phyloP scores from a whole-genome alignment of 2,113 vertebrate species.

The Protobothrops flavoviridis region DNA sequence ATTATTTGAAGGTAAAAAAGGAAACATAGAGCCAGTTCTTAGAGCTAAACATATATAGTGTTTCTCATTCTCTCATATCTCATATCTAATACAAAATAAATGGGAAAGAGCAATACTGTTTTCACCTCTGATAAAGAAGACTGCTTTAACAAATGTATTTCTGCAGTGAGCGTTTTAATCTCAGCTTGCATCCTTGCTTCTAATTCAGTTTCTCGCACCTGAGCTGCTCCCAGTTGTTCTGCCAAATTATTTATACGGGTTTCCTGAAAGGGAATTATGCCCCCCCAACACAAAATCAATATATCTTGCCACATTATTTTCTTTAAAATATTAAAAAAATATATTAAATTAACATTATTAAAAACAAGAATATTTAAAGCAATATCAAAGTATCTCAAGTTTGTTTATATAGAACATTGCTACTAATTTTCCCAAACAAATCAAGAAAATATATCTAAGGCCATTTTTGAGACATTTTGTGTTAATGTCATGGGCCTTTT shows the following conservation, averaged over 20 bases:
- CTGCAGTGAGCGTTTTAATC: slow-evolving; percentile 69
- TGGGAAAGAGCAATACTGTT: background rate
- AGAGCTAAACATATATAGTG: background rate
- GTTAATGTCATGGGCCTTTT: background rate
- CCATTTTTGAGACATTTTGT: background rate
- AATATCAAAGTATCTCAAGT: background rate
- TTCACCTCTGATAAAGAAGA: slow-evolving; percentile 57
- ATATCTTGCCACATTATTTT: background rate
- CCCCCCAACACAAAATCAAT: slow-evolving; percentile 11
- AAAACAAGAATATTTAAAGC: background rate
- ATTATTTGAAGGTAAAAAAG: background rate
- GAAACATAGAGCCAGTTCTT: background rate
- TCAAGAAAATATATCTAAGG: background rate
- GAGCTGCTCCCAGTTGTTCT: slow-evolving; percentile 71
- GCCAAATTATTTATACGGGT: slow-evolving; percentile 63
- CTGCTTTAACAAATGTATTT: slow-evolving; percentile 61
- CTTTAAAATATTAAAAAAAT: background rate
- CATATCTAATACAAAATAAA: background rate
- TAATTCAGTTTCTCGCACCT: slow-evolving; percentile 70
- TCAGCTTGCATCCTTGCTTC: slow-evolving; percentile 69
- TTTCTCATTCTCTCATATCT: background rate
- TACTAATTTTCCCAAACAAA: slow-evolving; percentile 20
- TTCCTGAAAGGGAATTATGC: slow-evolving; percentile 58
- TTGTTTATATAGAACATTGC: background rate
- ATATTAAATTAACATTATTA: background rate